Conservation (phyloP, 2,113 vertebrate species). For the Solea solea region DNA sequence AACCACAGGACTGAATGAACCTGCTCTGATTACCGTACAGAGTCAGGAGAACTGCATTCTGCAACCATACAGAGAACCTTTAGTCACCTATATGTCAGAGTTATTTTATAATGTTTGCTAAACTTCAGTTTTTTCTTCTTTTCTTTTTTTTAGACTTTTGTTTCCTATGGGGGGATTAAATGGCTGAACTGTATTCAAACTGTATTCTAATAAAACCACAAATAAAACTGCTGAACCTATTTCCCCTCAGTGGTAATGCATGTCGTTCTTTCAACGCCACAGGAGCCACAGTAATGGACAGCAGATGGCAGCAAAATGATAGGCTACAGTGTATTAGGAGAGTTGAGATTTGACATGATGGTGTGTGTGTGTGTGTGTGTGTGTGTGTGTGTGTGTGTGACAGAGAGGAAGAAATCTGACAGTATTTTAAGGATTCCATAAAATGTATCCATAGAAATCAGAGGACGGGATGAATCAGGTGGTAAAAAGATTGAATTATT, state of each 20-base stretch:
- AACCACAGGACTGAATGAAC: constrained; percentile 24
- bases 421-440: constrained; percentile 7
- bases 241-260: constrained; percentile 31
- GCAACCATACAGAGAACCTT: constrained; percentile 46
- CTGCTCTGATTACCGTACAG: constrained; percentile 13
- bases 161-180: constrained; percentile 49
- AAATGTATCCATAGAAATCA: constrained; percentile 5
- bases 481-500: constrained; percentile 47
- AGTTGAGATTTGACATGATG: not conserved
- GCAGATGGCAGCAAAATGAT: constrained; percentile 73
- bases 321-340: not conserved
- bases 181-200: constrained; percentile 64
- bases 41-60: constrained; percentile 7
- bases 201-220: constrained; percentile 60
- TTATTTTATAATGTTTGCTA: constrained; percentile 67
- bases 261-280: constrained; percentile 11
- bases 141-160: constrained; percentile 53
- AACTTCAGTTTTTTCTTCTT: constrained; percentile 41
- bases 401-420: not conserved
- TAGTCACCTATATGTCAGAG: constrained; percentile 49
- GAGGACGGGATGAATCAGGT: not conserved
- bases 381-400: not conserved
- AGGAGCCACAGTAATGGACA: constrained; percentile 22
- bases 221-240: constrained; percentile 71
- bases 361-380: constrained; percentile 7